These are phyloP conservation scores for Caenorhabditis angaria DNA, from an alignment of 2,888 invertebrate species.

Conservation along the genomic window DNA sequence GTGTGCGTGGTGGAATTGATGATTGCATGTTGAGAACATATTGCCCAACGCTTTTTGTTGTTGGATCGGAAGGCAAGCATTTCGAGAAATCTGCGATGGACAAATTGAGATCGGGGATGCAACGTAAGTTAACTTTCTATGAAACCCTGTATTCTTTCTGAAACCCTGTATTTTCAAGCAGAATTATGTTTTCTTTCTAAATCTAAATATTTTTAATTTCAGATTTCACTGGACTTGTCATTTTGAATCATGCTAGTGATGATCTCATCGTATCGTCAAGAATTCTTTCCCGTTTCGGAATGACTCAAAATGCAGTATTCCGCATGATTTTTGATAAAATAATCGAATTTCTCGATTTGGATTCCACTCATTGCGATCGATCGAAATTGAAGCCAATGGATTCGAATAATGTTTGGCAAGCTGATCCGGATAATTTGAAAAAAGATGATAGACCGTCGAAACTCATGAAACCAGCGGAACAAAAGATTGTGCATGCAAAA, in stretches of 20 bases:
- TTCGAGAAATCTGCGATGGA: constrained; percentile 51
- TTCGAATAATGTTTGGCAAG: constrained; percentile 43
- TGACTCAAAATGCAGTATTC: constrained; percentile 56
- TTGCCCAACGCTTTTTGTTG: constrained; percentile 64
- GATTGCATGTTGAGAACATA: constrained; percentile 66
- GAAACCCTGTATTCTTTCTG: too few species aligned
- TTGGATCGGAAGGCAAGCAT: constrained; percentile 54
- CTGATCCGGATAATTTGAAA: constrained; percentile 27
- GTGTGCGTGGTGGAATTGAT: constrained; percentile 63
- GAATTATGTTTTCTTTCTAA: not conserved
- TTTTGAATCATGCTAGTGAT: constrained; percentile 56
- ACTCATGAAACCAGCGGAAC: not conserved
- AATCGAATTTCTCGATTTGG: constrained; percentile 55
- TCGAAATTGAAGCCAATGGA: constrained; percentile 30
- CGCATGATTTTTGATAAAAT: constrained; percentile 59
- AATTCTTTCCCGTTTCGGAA: constrained; percentile 44
- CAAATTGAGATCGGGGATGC: constrained; percentile 54
- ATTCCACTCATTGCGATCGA: constrained; percentile 19
- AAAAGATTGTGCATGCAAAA: too few species aligned
- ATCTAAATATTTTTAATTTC: constrained; percentile 10
- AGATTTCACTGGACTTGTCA: constrained; percentile 57
- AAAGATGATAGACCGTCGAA: not conserved
- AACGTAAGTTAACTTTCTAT: constrained; percentile 50
- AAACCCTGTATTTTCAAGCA: too few species aligned
- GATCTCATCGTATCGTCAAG: constrained; percentile 51